These are phyloP conservation scores for Caenorhabditis briggsae DNA, from an alignment of 1,140 invertebrate genomes.

Conservation along the genomic window DNA sequence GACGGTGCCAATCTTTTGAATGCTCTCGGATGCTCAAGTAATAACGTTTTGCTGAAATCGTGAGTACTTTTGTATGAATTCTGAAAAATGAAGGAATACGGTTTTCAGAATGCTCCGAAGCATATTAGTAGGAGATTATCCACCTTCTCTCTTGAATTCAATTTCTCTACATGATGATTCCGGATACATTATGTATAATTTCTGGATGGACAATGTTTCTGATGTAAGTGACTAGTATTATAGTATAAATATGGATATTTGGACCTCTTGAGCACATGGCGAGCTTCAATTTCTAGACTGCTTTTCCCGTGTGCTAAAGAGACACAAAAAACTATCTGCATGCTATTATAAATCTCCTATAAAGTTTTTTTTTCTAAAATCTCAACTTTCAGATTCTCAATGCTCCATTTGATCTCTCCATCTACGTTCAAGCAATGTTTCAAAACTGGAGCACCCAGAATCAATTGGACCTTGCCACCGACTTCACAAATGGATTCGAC, in stretches of 20 bases:
- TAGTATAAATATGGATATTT: no score
- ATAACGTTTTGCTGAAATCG: neutral
- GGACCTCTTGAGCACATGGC: no score
- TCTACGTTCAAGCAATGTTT: conserved; percentile 29
- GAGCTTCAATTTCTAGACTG: no score
- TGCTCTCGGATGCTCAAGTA: conserved; percentile 12
- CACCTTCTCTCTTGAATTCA: neutral
- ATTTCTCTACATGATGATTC: conserved; percentile 1
- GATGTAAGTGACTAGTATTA: neutral
- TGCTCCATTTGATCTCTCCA: conserved; percentile 30
- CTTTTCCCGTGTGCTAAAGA: no score
- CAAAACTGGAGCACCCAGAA: neutral
- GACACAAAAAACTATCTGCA: no score
- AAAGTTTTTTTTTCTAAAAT: no score
- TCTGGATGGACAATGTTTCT: neutral
- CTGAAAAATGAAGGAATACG: no score
- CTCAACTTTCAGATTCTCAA: conserved; percentile 17
- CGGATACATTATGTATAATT: neutral
- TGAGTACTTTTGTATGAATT: neutral
- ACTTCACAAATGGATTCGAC: neutral
- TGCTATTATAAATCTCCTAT: no score
- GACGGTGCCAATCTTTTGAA: conserved; percentile 23
- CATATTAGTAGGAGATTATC: neutral
- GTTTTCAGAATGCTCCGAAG: neutral
- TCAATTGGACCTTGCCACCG: neutral